Base-by-base conservation (phyloP, 1,140 invertebrate species). In the Meloidogyne floridensis region DNA sequence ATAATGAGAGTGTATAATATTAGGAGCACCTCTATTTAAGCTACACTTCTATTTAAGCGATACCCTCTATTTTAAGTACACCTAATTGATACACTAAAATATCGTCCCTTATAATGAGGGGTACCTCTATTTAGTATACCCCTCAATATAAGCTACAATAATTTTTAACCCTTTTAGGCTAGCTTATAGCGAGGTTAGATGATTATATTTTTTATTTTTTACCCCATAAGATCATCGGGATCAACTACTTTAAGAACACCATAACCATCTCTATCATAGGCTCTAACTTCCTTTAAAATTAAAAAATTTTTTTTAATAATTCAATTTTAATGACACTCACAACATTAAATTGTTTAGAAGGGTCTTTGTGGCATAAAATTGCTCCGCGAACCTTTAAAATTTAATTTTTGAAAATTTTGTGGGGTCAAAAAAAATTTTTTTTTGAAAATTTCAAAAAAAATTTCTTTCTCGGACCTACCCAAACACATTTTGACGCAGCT, bases 191-290 rank as follows among this genome's bases (percentile, higher is more conserved):
- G 32, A 32, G 32, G 32, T 32, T 32, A 32, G 32, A 32, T 32
- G 32, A 32, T 32, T 32, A 2, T 20, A 69, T 54, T 11, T 69
- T n/a, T n/a, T 13, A 42, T 71, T 47, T 32, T 47, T 59, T 43
- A 85, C 84, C 84, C 84, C 84, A 85, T 85, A 32, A 86, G 53
- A 51, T 85, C 84, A 59, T 85, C 84, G 13, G 84, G 84, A 80
- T 85, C 84, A 72, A 85, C 7, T 9, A 81, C 47, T 73, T 85
- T 76, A 42, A 85, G 59, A 20, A 85, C 69, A 2, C 71, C 80
- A 47, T 79, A 69, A 56, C 84, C 84, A 77, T 85, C 84, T 11
- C 82, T 54, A 69, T 85, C 84, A 43, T 82, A 80, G 18, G 84
- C 84, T 20, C 84, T 83, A 32, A 85, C 82, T 72, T 85, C 84